Evolutionary conservation across 1,140 invertebrate genomes (phyloP).

Genomic region (Telenomus remus): DNA sequence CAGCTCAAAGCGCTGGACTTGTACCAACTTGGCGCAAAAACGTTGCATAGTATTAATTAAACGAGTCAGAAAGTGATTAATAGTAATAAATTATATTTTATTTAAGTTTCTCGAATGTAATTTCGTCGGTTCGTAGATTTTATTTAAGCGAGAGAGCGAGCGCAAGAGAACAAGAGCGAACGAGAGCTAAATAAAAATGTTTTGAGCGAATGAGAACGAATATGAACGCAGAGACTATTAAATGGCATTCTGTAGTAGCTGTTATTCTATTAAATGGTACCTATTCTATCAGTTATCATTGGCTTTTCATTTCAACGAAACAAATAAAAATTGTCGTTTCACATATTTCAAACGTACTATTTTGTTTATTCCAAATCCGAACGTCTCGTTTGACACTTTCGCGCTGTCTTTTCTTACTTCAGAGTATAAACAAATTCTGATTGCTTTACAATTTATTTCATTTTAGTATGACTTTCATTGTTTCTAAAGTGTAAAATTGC

Average conservation of each 20-base stretch:
- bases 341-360: too few relatives aligned
- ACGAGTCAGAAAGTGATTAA: slow-evolving; percentile 54
- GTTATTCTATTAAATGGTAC: slow-evolving; percentile 65
- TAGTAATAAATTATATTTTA: slow-evolving; percentile 58
- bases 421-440: too few relatives aligned
- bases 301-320: slow-evolving; percentile 11
- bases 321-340: too few relatives aligned
- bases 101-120: slow-evolving; percentile 11
- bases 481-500: too few relatives aligned
- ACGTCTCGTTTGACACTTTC: too few relatives aligned
- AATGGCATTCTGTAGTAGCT: slow-evolving; percentile 61
- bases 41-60: slow-evolving; percentile 46
- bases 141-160: slow-evolving; percentile 52
- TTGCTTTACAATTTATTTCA: too few relatives aligned
- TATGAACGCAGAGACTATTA: slow-evolving; percentile 25
- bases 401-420: too few relatives aligned
- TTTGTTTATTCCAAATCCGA: too few relatives aligned
- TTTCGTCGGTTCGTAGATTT: slow-evolving; percentile 30
- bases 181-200: slow-evolving; percentile 7
- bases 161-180: slow-evolving; percentile 40
- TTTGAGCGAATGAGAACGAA: slow-evolving; percentile 18
- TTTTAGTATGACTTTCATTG: too few relatives aligned
- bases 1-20: slow-evolving; percentile 11
- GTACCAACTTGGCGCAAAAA: slow-evolving; percentile 20
- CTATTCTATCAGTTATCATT: slow-evolving; percentile 35